These are phyloP conservation scores for Tenthredo mesomela DNA, from an alignment of 2,888 invertebrate genomes.

Conservation along the genomic window DNA sequence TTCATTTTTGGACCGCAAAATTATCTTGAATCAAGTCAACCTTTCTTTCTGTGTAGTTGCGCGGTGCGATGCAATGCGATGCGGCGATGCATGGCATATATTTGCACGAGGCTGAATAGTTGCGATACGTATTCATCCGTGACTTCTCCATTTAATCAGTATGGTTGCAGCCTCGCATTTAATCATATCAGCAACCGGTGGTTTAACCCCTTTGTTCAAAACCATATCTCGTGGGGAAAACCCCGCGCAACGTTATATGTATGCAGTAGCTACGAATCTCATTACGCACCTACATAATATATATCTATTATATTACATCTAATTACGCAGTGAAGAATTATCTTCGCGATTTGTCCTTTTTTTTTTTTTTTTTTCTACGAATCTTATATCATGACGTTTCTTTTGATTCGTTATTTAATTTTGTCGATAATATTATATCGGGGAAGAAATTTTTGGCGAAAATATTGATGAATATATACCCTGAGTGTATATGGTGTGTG, in stretches of 20 bases:
- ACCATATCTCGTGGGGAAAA: background rate
- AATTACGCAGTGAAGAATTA: background rate
- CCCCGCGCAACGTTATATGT: background rate
- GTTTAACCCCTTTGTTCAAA: slow-evolving; percentile 1
- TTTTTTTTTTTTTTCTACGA: background rate
- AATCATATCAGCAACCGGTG: slow-evolving; percentile 51
- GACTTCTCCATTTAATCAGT: slow-evolving; percentile 43
- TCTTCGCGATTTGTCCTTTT: background rate
- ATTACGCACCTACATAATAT: background rate
- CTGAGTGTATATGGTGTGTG: too few relatives aligned
- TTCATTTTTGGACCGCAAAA: too few relatives aligned
- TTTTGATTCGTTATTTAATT: background rate
- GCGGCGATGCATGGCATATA: background rate
- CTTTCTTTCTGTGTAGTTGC: too few relatives aligned
- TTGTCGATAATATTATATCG: too few relatives aligned
- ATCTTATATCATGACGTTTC: background rate
- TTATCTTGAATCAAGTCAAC: too few relatives aligned
- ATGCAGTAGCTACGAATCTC: background rate
- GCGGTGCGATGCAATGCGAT: too few relatives aligned
- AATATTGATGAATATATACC: too few relatives aligned
- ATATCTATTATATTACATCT: background rate
- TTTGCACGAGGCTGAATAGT: slow-evolving; percentile 28
- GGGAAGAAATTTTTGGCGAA: too few relatives aligned
- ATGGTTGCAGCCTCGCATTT: slow-evolving; percentile 43
- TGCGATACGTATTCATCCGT: slow-evolving; percentile 45